A percentile compares a stretch with the other conserved stretches of the same genome.
These are phyloP conservation scores for Heliocidaris tuberculata DNA, from an alignment of 35 echinoderm and acorn worm genomes.

Conservation along the genomic window DNA sequence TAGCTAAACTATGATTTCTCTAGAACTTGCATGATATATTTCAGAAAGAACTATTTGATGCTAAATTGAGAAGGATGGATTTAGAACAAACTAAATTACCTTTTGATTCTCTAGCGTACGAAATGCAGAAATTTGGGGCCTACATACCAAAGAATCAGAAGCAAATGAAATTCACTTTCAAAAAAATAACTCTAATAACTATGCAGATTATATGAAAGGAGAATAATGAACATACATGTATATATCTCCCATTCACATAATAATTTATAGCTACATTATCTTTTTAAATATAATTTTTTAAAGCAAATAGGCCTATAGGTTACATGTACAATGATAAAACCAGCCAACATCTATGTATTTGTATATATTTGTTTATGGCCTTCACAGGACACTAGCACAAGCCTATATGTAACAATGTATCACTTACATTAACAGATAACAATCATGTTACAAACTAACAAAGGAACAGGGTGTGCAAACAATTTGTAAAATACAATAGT, in stretches of 20 bases:
- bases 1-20: not conserved
- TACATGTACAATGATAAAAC: no score
- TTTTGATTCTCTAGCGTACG: not conserved
- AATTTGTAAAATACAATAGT: not conserved
- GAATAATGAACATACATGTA: no score
- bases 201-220: no score
- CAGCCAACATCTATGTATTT: no score
- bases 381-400: no score
- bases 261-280: no score
- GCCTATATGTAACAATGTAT: not conserved
- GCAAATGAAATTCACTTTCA: not conserved
- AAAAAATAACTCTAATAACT: not conserved
- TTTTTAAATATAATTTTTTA: no score
- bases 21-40: not conserved
- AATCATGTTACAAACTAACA: not conserved
- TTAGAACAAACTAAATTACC: not conserved
- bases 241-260: no score
- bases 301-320: no score
- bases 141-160: not conserved
- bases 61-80: not conserved
- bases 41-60: not conserved
- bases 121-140: not conserved
- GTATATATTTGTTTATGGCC: no score
- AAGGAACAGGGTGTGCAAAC: not conserved
- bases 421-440: not conserved